Percentiles rank a stretch among this genome's conserved stretches.
These are phyloP conservation scores for Bos taurus DNA, from an alignment of 2,113 vertebrate species.

Conservation along the genomic window ARS-UCD2.0 NC_037332.1:2215001-2215500, in stretches of 20 bases:
- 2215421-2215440: background rate
- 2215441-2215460: background rate
- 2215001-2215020: background rate
- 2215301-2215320: background rate
- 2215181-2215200: background rate
- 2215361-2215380: constrained; percentile 10
- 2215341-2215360: background rate
- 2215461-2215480: constrained; percentile 26
- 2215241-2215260: background rate
- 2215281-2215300: background rate
- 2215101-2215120: background rate
- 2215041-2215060: background rate
- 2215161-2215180: background rate
- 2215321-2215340: background rate
- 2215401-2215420: background rate
- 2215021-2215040: background rate
- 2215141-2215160: background rate
- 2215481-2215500: background rate
- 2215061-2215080: background rate
- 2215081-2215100: background rate
- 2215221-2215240: background rate
- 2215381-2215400: constrained; percentile 21
- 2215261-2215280: background rate
- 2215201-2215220: background rate
- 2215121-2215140: background rate